Conservation (phyloP, 2,797 vertebrate species). For the Pipistrellus pipistrellus region DNA sequence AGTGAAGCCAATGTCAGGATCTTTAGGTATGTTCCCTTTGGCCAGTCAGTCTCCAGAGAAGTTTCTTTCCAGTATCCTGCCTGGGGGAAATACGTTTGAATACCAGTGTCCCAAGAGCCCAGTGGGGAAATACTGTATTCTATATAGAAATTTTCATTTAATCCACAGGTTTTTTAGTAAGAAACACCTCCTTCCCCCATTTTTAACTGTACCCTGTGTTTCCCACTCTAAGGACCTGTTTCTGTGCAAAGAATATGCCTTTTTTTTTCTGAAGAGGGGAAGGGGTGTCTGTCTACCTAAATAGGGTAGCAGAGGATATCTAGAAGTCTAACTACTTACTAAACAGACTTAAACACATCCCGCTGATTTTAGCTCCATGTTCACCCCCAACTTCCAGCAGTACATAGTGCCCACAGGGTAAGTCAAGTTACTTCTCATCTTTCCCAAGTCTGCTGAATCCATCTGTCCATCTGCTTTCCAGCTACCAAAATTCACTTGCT, state of each 20-base stretch:
- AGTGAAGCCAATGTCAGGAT: neutral
- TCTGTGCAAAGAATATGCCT: constrained; percentile 8
- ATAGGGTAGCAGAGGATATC: neutral
- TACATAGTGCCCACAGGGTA: neutral
- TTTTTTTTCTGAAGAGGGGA: neutral
- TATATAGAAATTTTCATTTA: neutral
- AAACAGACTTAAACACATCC: constrained; percentile 3
- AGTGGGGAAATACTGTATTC: neutral
- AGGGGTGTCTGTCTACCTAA: neutral
- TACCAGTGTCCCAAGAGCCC: neutral
- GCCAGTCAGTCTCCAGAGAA: neutral
- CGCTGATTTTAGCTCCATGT: neutral
- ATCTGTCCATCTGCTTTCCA: constrained; percentile 64
- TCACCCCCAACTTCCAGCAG: neutral
- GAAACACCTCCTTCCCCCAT: neutral
- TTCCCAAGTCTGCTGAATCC: constrained; percentile 55
- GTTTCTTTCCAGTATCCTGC: neutral
- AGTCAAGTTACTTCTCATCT: constrained; percentile 33
- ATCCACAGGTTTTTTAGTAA: neutral
- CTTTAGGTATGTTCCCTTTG: neutral
- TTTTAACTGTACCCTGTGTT: neutral
- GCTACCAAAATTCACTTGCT: constrained; percentile 46
- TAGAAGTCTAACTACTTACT: constrained; percentile 28
- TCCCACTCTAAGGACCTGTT: neutral
- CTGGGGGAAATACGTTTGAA: neutral